Conservation (phyloP, 2,113 vertebrate species). For the Ictidomys tridecemlineatus region DNA sequence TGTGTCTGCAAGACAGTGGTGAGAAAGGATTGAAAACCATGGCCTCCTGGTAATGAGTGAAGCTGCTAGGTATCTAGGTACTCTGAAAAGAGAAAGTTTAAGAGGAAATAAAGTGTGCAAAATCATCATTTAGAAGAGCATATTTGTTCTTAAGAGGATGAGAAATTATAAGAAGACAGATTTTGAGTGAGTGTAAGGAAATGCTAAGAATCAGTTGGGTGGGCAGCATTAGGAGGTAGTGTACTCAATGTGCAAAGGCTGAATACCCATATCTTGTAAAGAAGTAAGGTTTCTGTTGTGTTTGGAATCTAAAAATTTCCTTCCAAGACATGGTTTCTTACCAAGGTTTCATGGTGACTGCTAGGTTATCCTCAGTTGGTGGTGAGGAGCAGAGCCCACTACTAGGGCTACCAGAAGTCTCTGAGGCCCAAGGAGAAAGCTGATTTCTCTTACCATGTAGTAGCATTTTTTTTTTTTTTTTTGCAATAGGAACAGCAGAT, state of each 20-base stretch:
- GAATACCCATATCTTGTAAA: not conserved
- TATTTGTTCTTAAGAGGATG: not conserved
- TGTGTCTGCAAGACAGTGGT: not conserved
- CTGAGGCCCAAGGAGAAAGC: not conserved
- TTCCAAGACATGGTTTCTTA: not conserved
- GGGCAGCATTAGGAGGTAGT: not conserved
- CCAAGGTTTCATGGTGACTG: not conserved
- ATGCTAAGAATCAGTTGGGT: conserved; percentile 23
- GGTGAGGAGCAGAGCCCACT: not conserved
- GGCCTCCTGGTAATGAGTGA: not conserved
- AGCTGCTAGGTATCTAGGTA: not conserved
- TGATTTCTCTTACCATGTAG: not conserved
- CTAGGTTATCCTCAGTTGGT: not conserved
- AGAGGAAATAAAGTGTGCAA: not conserved
- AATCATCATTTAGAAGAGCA: not conserved
- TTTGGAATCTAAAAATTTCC: not conserved
- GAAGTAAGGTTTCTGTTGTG: not conserved
- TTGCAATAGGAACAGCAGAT: not conserved
- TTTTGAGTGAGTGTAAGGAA: conserved; percentile 32
- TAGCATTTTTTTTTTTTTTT: not conserved
- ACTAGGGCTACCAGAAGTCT: not conserved
- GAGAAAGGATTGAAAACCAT: not conserved
- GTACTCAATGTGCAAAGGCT: not conserved
- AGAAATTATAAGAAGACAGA: conserved; percentile 21
- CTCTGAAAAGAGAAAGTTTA: not conserved